Base-by-base conservation (phyloP, 1,140 invertebrate species). In the Anastatus disparis region DNA sequence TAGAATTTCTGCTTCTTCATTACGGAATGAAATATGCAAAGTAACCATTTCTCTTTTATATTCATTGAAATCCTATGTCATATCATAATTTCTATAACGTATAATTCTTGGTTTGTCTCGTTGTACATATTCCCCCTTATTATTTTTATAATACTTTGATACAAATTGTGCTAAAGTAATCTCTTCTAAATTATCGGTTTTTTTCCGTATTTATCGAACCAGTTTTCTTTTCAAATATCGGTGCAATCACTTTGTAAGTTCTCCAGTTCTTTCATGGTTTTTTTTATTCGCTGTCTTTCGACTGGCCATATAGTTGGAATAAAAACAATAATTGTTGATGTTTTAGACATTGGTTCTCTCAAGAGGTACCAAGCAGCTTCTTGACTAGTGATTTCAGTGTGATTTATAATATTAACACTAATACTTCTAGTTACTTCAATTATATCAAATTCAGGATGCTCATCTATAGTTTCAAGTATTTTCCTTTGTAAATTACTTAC, bases 321-420 rank as follows among this genome's bases (percentile, higher is more conserved):
- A 65, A 73, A 74, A 17, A 71, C 68, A 58, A 74, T 52, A 6
- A 26, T 15, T 10, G 50, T 29, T 12, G 73, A 79, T 17, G 13
- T 24, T 74, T 76, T 76, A 15, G 66, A 73, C 75, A 79, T 78
- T 26, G 72, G 74, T 38, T 75, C 62, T 4, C 71, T 27, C 59
- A 80, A 59, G n/a, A 84, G 40, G 78, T 80, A 85, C 82, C 83
- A 85, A 53, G 83, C 84, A 62, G 82, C 84, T 78, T 85, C 84
- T 77, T 84, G 84, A 2, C 78, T 76, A 65, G 79, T 75, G 72
- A 84, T 84, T 59, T 85, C 84, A 58, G 82, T 77, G 71, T 74
- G 71, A 24, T 84, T 84, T 27, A 85, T 72, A 15, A 84, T 65
- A 73, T 85, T 80, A 24, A 79, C 40, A 73, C 79, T 80, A 24